These are phyloP conservation scores for Microcebus lehilahytsara DNA, from an alignment of 2,113 vertebrate genomes.

Conservation along the genomic window DNA sequence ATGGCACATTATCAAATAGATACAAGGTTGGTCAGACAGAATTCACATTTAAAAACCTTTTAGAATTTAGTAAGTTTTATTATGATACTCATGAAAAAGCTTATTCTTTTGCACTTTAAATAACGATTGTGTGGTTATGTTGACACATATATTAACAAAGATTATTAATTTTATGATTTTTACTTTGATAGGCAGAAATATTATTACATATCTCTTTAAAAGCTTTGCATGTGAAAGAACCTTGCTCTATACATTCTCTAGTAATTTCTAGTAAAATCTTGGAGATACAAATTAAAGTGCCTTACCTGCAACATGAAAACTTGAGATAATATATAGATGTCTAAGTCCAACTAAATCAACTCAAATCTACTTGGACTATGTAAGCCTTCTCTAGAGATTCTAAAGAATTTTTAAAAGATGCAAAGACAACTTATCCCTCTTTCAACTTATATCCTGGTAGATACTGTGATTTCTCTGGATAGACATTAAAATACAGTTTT, in stretches of 20 bases:
- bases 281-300: neutral
- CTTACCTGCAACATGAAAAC: constrained; percentile 5
- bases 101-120: neutral
- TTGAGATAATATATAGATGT: constrained; percentile 42
- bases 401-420: constrained; percentile 67
- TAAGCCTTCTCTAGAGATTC: constrained; percentile 46
- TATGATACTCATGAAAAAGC: neutral
- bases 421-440: constrained; percentile 52
- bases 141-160: neutral
- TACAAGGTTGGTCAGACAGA: neutral
- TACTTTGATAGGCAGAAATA: neutral
- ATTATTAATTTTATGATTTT: neutral
- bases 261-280: neutral
- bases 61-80: neutral
- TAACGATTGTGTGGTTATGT: neutral
- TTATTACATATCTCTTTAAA: neutral
- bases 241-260: neutral
- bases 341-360: constrained; percentile 14
- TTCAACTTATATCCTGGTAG: constrained; percentile 61
- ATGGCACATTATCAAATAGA: neutral
- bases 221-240: neutral
- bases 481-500: constrained; percentile 51
- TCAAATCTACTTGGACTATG: neutral
- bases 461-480: constrained; percentile 49
- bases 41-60: neutral